These are phyloP conservation scores for Megaleporinus macrocephalus DNA, from an alignment of 2,113 vertebrate species.

Conservation along the genomic window DNA sequence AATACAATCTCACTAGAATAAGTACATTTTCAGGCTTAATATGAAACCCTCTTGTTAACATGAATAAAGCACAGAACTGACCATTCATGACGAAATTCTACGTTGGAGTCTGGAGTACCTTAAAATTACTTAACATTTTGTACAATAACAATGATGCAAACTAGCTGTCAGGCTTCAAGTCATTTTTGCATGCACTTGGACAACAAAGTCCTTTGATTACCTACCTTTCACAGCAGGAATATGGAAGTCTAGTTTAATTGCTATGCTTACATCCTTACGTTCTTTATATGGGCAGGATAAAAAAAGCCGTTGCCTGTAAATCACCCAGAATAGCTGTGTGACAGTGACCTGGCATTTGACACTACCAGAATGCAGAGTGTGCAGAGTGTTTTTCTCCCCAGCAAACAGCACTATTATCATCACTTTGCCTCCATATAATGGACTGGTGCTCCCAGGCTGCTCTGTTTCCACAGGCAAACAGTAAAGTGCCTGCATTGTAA, in stretches of 20 bases:
- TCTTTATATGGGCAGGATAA: background rate
- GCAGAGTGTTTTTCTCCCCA: constrained; percentile 17
- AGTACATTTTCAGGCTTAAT: too few species aligned
- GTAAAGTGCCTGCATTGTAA: constrained; percentile 48
- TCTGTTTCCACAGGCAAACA: constrained; percentile 43
- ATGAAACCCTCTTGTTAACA: too few species aligned
- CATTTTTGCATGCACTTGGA: background rate
- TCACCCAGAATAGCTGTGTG: background rate
- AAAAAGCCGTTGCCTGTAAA: background rate
- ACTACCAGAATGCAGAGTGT: constrained; percentile 5
- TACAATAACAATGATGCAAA: background rate
- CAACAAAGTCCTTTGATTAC: background rate
- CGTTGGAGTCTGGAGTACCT: background rate
- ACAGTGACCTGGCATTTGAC: constrained; percentile 18
- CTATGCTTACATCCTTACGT: background rate
- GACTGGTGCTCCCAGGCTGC: constrained; percentile 25
- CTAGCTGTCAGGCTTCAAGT: background rate
- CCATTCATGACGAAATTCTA: background rate
- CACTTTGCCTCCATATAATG: constrained; percentile 41
- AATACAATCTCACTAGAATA: too few species aligned
- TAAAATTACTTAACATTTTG: background rate
- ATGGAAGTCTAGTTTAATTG: background rate
- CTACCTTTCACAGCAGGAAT: too few species aligned
- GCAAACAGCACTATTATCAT: constrained; percentile 48
- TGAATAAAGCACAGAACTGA: too few species aligned